Evolutionary conservation across 2,113 vertebrate genomes (phyloP), one percentile per base, ranked within the genome.

Genomic region (Papio anubis): DNA sequence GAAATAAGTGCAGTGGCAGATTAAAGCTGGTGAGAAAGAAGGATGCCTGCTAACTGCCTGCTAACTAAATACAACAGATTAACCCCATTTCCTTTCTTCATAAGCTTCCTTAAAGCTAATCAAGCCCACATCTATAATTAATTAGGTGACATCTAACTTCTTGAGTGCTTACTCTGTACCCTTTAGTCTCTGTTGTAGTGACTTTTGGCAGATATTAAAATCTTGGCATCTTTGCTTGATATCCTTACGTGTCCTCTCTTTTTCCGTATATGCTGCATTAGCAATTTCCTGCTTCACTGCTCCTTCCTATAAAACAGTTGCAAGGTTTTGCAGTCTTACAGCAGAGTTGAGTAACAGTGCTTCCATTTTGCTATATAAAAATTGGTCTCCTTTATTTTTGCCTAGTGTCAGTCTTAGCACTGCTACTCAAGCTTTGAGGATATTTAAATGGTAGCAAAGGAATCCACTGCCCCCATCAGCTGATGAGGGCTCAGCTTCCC

Each of bases 201-300:
- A n/a, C 70, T 88, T 89, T 61, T 11, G 78, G 35, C 76, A 85
- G 88, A 84, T 52, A 85, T 88, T 95, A 76, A 93, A 96, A 82
- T 94, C 43, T 93, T 40, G 21, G 64, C 90, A 50, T 95, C 79
- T 94, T 96, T 87, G 86, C 89, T 88, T 40, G 79, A 68, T 97
- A 93, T 95, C 66, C 59, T 97, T 89, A 93, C 79, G 3, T 95
- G 98, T 98, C 88, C 96, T 97, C 93, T 97, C 97, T 98, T 98
- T 97, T 97, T 93, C 97, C 96, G 75, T 30, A 98, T 96, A 97
- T 96, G 93, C 98, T 97, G 95, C 98, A 91, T 98, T 98, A 98
- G 96, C 98, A 98, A 99, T 99, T 98, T 99, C 96, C 92, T 98
- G 98, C 98, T 98, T 98, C 98, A 96, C 97, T 98, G 98, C 98